These are phyloP conservation scores for Drosophila equinoxialis DNA, from an alignment of 1,140 invertebrate species.

Conservation along the genomic window DNA sequence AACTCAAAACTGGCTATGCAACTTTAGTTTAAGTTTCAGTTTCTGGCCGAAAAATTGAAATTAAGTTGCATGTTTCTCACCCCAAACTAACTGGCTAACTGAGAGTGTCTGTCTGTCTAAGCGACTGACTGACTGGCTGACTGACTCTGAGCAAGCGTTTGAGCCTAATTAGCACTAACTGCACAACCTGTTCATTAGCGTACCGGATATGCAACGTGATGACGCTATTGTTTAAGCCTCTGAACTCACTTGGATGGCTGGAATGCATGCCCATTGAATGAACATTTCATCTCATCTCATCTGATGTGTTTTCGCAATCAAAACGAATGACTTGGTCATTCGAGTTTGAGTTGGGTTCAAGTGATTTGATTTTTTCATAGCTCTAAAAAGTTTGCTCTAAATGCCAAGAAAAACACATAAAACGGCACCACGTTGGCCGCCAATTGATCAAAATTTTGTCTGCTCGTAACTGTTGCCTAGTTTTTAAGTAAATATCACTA, in stretches of 20 bases:
- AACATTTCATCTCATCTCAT: slow-evolving; percentile 9
- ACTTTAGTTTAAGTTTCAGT: slow-evolving; percentile 45
- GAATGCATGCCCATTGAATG: slow-evolving; percentile 33
- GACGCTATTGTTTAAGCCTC: slow-evolving; percentile 69
- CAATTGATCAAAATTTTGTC: not conserved
- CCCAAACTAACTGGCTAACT: slow-evolving; percentile 19
- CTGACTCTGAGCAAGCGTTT: slow-evolving; percentile 17
- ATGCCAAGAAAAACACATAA: not conserved
- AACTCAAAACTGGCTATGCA: slow-evolving; percentile 64
- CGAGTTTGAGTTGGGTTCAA: not conserved
- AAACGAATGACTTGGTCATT: slow-evolving; percentile 6
- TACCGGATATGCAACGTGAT: slow-evolving; percentile 74
- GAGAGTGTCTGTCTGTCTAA: slow-evolving; percentile 19
- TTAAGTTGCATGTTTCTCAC: slow-evolving; percentile 67
- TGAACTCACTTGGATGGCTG: slow-evolving; percentile 20
- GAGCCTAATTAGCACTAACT: slow-evolving; percentile 73
- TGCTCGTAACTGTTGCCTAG: not conserved
- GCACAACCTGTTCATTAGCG: slow-evolving; percentile 68
- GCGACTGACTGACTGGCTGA: slow-evolving; percentile 17
- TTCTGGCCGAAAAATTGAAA: slow-evolving; percentile 47
- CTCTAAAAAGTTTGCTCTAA: not conserved
- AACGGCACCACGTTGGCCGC: not conserved
- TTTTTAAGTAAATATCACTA: slow-evolving; percentile 4
- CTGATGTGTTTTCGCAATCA: slow-evolving; percentile 12
- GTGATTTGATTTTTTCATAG: not conserved